Percentiles rank a stretch among this genome's conserved stretches.
Conservation (phyloP, 2,113 vertebrate genomes). For the Cyanoramphus novaezelandiae region DNA sequence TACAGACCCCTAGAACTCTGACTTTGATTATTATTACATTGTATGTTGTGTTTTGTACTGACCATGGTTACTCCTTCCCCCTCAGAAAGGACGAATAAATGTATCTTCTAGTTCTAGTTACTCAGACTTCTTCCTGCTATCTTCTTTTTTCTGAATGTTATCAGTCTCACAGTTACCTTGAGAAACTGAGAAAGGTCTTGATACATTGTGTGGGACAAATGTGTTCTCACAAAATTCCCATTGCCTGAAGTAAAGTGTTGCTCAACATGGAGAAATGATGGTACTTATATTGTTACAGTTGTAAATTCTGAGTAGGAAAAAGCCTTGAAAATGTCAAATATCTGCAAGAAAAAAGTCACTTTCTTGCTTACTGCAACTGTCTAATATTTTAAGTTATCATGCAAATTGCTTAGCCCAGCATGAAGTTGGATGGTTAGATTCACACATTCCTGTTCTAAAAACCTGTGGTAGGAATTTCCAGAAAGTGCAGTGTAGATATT, state of each 20-base stretch:
- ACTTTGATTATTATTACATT: not conserved
- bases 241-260: not conserved
- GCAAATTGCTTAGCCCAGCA: not conserved
- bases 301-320: not conserved
- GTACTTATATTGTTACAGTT: not conserved
- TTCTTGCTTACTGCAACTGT: not conserved
- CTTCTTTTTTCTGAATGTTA: not conserved
- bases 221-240: not conserved
- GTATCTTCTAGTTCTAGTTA: not conserved
- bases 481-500: not conserved
- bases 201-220: not conserved
- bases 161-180: not conserved
- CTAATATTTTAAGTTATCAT: not conserved
- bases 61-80: not conserved
- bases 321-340: not conserved
- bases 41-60: not conserved
- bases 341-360: not conserved
- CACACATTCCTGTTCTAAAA: not conserved
- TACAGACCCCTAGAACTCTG: not conserved
- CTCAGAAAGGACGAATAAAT: not conserved
- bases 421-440: not conserved
- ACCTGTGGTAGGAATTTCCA: not conserved
- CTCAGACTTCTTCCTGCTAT: not conserved
- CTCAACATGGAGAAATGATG: not conserved
- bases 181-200: not conserved